Evolutionary conservation across 2,113 vertebrate species (phyloP).

Genomic region (Delphinapterus leucas): DNA sequence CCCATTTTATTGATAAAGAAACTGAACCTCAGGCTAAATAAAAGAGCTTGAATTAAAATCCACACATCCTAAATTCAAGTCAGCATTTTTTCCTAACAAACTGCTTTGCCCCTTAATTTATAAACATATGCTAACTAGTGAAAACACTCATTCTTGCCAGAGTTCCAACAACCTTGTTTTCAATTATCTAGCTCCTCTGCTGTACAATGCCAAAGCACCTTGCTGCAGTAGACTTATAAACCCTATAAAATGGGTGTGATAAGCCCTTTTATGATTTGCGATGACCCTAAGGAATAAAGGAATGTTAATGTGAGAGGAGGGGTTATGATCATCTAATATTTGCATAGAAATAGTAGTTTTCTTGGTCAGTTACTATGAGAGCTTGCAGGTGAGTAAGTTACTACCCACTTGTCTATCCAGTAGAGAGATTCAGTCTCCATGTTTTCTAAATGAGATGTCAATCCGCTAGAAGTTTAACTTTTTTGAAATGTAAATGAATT

Average conservation of each 20-base stretch:
- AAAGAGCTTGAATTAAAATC: background rate
- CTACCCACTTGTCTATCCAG: background rate
- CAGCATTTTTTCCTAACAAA: background rate
- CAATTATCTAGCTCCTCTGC: background rate
- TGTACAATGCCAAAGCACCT: background rate
- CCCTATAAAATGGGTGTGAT: background rate
- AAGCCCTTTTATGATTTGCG: background rate
- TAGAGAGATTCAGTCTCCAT: background rate
- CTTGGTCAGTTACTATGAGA: background rate
- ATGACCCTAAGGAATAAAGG: background rate
- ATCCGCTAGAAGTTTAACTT: background rate
- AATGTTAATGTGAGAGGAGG: background rate
- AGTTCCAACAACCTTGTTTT: background rate
- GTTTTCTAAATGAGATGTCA: background rate
- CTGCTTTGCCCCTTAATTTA: background rate
- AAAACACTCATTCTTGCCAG: background rate
- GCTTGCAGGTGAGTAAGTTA: background rate
- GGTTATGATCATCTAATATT: background rate
- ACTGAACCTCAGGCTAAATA: background rate
- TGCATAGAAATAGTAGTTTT: background rate
- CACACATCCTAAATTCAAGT: background rate
- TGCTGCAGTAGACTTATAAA: background rate
- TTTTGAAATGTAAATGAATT: background rate
- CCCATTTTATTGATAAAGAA: background rate
- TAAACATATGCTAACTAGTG: background rate